Conservation (phyloP, 2,113 vertebrate species). For the Antigone vipio region DNA sequence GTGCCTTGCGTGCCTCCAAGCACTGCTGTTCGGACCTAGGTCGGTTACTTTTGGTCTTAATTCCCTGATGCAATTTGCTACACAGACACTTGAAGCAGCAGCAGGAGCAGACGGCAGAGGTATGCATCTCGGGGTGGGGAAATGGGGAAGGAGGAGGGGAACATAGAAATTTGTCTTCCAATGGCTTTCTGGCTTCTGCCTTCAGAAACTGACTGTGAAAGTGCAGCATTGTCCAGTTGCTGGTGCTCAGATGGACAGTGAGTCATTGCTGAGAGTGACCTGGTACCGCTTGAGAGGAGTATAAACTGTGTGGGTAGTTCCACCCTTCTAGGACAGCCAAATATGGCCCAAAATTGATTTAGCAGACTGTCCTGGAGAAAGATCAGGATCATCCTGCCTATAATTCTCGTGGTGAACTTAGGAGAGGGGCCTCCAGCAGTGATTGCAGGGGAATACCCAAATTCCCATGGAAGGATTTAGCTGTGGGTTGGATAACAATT, state of each 20-base stretch:
- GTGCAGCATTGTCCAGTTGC: background rate
- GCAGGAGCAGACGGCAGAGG: background rate
- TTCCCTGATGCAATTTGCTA: background rate
- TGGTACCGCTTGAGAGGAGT: accelerated
- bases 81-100: background rate
- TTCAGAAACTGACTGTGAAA: accelerated
- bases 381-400: background rate
- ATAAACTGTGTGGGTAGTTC: background rate
- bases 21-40: background rate
- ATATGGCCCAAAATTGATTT: background rate
- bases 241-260: background rate
- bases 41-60: background rate
- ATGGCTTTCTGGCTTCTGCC: background rate
- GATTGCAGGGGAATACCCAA: background rate
- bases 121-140: background rate
- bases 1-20: background rate
- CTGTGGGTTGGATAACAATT: background rate
- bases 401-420: background rate
- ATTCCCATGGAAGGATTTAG: background rate
- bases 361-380: background rate
- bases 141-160: background rate
- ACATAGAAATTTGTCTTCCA: accelerated
- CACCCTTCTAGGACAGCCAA: background rate
- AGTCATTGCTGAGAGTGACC: background rate
- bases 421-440: background rate